phyloP scores from a whole-genome alignment of 2,797 vertebrate genomes.

The Haliaeetus vocifer region DNA sequence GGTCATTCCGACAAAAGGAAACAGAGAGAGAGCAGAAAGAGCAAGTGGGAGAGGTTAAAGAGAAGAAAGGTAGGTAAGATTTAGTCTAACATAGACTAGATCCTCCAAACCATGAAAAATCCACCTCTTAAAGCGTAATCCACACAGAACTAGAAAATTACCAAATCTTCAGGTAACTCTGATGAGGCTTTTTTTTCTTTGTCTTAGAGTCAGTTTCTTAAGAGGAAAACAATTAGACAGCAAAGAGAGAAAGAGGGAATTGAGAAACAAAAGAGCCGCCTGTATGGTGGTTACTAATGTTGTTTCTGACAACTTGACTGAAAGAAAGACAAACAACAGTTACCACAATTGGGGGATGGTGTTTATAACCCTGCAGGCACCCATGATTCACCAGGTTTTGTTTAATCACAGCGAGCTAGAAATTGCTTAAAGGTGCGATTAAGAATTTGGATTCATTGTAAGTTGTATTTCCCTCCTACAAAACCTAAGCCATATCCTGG shows the following conservation, averaged over 20 bases:
- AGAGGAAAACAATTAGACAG: constrained; percentile 39
- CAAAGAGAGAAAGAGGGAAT: constrained; percentile 24
- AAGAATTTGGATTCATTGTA: constrained; percentile 27
- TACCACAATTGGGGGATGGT: constrained; percentile 49
- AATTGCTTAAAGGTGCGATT: constrained; percentile 51
- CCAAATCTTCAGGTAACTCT: not conserved
- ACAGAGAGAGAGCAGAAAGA: not conserved
- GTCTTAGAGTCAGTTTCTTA: not conserved
- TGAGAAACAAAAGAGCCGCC: constrained; percentile 43
- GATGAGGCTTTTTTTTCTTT: not conserved
- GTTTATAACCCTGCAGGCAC: constrained; percentile 55
- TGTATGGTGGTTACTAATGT: constrained; percentile 33
- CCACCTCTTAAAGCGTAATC: not conserved
- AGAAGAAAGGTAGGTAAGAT: not conserved
- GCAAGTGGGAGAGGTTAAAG: constrained; percentile 29
- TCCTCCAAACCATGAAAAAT: not conserved
- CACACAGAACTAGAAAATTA: not conserved
- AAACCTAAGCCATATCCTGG: not conserved
- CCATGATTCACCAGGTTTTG: constrained; percentile 50
- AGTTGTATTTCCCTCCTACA: not conserved
- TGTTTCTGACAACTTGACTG: constrained; percentile 60
- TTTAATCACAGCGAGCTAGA: constrained; percentile 22
- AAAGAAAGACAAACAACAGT: constrained; percentile 48
- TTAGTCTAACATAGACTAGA: not conserved
- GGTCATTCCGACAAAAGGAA: constrained; percentile 51